Evolutionary conservation across 2,888 invertebrate species (phyloP), one percentile per base, ranked within the genome.

Genomic region (Agriopis marginaria): DNA sequence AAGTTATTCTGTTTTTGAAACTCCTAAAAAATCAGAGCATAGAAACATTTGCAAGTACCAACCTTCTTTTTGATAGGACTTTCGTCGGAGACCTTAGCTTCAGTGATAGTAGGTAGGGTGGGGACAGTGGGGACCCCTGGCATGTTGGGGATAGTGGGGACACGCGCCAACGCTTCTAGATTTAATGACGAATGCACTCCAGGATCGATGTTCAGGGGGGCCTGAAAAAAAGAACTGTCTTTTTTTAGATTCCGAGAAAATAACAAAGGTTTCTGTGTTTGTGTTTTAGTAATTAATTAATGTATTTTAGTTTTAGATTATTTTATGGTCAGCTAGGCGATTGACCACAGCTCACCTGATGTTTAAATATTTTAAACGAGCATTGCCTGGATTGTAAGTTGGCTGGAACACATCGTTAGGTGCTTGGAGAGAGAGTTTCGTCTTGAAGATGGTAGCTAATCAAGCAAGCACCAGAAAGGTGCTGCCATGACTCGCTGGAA

Each of bases 161-260:
- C 94, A 1, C 94, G 87, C 58, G 93, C 94, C 72, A 94, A 75
- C 12, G 93, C 94, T 88, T 98, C 98, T 85, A 98, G 94, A 90
- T 98, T 97, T 82, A 98, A 95, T 84, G 97, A 98, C 67, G 98
- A 98, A 89, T 98, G 98, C 59, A 98, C 98, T 63, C 98, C 98
- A 6, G 98, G 98, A 93, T 98, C 98, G 74, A 98, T 96, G 91
- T 98, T 98, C 74, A 98, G 94, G 44, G 98, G 98, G 74, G 94
- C 94, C 94, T 94, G 89, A 69, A 75, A 75, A 72, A 74, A 68
- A 75, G 75, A 81, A 77, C 75, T 79, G 77, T 82, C 73, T 79
- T 75, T 78, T 77, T 79, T 82, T 79, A 83, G 81, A 76, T 75
- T 64, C 56, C 45, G 65, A 60, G 61, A 54, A 62, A 39, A 11